Evolutionary conservation across 53 echinoderm and acorn worm species (phyloP).

Genomic region (Temnopleurus reevesii): DNA sequence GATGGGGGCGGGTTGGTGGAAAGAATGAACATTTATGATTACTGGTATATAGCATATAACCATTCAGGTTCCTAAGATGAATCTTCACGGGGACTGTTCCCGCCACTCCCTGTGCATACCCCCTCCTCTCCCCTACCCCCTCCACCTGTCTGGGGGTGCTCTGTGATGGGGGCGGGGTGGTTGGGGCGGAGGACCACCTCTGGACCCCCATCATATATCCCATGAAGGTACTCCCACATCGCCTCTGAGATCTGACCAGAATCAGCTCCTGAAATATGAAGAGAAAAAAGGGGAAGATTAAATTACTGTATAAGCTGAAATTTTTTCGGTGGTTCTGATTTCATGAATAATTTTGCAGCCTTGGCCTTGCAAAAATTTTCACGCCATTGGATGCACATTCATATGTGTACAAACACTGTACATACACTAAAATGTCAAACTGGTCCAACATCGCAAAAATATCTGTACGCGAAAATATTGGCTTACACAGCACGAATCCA

Average conservation of each 20-base stretch:
- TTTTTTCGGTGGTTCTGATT: too few relatives aligned
- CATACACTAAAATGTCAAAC: too few relatives aligned
- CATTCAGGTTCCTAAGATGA: not conserved
- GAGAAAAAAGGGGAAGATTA: not conserved
- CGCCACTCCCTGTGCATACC: not conserved
- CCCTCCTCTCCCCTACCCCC: conserved; percentile 36
- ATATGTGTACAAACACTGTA: too few relatives aligned
- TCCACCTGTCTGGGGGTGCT: not conserved
- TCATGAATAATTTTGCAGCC: too few relatives aligned
- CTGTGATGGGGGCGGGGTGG: conserved; percentile 51
- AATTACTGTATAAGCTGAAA: too few relatives aligned
- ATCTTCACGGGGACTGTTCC: conserved; percentile 2
- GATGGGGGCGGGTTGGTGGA: conserved; percentile 61
- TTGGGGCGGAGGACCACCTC: conserved; percentile 79
- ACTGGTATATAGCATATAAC: too few relatives aligned
- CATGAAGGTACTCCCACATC: conserved; percentile 91
- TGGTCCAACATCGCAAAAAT: not conserved
- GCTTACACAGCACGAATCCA: too few relatives aligned
- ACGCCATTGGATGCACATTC: too few relatives aligned
- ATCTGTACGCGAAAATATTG: not conserved
- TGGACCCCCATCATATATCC: conserved; percentile 92
- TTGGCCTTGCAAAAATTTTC: too few relatives aligned
- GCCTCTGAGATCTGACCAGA: conserved; percentile 94
- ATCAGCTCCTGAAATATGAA: conserved; percentile 69
- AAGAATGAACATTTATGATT: too few relatives aligned